phyloP scores from a whole-genome alignment of 2,797 vertebrate genomes.

The Etheostoma perlongum region DNA sequence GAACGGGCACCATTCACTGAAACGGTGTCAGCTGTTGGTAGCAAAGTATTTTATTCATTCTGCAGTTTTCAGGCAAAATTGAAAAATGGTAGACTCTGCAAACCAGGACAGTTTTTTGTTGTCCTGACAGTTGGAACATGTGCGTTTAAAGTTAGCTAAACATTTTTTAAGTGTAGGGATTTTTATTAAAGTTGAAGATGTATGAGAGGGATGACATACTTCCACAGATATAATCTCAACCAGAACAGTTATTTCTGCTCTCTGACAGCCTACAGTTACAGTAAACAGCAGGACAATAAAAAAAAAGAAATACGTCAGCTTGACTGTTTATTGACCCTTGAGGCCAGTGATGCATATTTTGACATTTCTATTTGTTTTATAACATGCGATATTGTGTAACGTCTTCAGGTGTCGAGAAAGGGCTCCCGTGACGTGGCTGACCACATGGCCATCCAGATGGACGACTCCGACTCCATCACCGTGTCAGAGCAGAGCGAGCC shows the following conservation, averaged over 20 bases:
- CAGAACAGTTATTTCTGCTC: background rate
- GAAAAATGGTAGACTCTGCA: background rate
- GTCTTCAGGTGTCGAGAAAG: constrained; percentile 90
- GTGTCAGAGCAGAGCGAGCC: constrained; percentile 99
- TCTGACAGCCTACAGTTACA: background rate
- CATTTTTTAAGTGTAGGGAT: background rate
- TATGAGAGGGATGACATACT: constrained; percentile 1
- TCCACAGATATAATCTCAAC: background rate
- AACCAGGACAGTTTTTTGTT: background rate
- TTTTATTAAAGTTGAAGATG: constrained; percentile 17
- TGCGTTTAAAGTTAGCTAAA: background rate
- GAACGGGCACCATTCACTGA: background rate
- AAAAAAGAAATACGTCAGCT: background rate
- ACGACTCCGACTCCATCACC: constrained; percentile 98
- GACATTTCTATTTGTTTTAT: constrained; percentile 10
- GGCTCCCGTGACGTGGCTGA: constrained; percentile 97
- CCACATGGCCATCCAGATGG: constrained; percentile 97
- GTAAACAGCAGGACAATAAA: background rate
- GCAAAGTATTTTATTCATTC: background rate
- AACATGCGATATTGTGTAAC: constrained; percentile 1
- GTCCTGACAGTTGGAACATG: background rate
- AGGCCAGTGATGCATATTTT: constrained; percentile 3
- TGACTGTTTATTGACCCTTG: constrained; percentile 10
- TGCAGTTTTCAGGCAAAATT: background rate
- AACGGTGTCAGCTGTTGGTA: background rate